Percentiles rank a stretch among this genome's conserved stretches.
phyloP scores from a whole-genome alignment of 2,888 invertebrate genomes.

The Polydrusus cervinus region DNA sequence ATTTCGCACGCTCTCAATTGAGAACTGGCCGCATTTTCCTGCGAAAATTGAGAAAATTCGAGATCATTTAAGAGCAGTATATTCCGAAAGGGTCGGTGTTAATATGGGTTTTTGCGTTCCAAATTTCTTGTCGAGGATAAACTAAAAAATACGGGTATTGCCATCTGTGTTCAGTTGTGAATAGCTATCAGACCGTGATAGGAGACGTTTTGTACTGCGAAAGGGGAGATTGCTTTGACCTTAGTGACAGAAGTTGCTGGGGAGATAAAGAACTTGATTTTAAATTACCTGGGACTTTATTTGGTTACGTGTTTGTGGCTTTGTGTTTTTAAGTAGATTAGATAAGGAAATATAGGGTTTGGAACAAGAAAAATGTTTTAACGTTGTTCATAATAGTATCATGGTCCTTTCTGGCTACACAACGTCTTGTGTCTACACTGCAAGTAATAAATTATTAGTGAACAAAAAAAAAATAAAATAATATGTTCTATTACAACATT shows the following conservation, averaged over 20 bases:
- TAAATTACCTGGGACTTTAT: conserved; percentile 14
- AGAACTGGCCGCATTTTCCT: conserved; percentile 43
- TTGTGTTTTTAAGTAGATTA: not conserved
- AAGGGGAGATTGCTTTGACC: conserved; percentile 18
- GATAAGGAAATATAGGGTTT: not conserved
- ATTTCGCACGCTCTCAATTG: conserved; percentile 35
- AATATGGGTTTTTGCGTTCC: conserved; percentile 34
- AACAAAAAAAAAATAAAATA: too few relatives aligned
- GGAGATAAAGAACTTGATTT: conserved; percentile 22
- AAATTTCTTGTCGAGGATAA: conserved; percentile 36
- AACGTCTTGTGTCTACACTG: too few relatives aligned
- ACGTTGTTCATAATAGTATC: too few relatives aligned
- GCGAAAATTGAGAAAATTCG: conserved; percentile 40
- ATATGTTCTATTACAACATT: too few relatives aligned
- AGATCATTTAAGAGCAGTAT: conserved; percentile 41
- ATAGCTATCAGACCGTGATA: conserved; percentile 12
- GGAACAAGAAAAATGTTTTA: too few relatives aligned
- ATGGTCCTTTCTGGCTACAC: too few relatives aligned
- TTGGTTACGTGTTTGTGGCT: conserved; percentile 10
- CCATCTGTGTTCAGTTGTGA: conserved; percentile 32
- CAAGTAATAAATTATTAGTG: too few relatives aligned
- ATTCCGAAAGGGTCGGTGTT: conserved; percentile 35
- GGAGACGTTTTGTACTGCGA: conserved; percentile 14
- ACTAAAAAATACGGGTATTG: conserved; percentile 35
- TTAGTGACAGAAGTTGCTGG: not conserved